These are phyloP conservation scores for Patella depressa DNA, from an alignment of 2,888 invertebrate species.

Conservation along the genomic window DNA sequence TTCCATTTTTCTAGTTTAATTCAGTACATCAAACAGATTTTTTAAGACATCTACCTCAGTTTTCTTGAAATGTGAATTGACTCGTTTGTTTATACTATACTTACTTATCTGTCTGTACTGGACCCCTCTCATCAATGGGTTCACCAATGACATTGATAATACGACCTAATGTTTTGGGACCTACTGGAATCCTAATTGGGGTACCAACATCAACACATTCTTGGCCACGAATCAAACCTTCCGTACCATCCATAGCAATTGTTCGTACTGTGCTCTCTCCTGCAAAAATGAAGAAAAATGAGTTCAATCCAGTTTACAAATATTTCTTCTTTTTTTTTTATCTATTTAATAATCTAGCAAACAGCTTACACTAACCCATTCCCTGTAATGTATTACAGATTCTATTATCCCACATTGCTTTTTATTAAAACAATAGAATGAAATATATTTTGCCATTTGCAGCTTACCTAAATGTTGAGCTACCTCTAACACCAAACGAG, in stretches of 20 bases:
- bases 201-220: conserved; percentile 85
- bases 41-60: no score
- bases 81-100: conserved; percentile 23
- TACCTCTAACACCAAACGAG: conserved; percentile 88
- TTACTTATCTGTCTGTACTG: conserved; percentile 81
- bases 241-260: conserved; percentile 95
- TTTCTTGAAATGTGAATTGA: no score
- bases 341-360: no score
- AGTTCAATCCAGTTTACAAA: no score
- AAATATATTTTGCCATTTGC: no score
- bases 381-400: no score
- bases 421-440: no score
- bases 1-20: no score
- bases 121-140: conserved; percentile 93
- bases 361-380: no score
- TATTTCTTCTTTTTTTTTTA: no score
- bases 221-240: conserved; percentile 90
- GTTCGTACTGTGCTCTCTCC: conserved; percentile 89
- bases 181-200: conserved; percentile 93
- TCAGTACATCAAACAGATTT: no score
- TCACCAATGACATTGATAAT: conserved; percentile 95
- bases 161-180: conserved; percentile 89
- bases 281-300: conserved; percentile 50
- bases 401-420: no score
- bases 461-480: conserved; percentile 88